Evolutionary conservation across 2,113 vertebrate species (phyloP).

Genomic region (Tenebrosternarchus preto): DNA sequence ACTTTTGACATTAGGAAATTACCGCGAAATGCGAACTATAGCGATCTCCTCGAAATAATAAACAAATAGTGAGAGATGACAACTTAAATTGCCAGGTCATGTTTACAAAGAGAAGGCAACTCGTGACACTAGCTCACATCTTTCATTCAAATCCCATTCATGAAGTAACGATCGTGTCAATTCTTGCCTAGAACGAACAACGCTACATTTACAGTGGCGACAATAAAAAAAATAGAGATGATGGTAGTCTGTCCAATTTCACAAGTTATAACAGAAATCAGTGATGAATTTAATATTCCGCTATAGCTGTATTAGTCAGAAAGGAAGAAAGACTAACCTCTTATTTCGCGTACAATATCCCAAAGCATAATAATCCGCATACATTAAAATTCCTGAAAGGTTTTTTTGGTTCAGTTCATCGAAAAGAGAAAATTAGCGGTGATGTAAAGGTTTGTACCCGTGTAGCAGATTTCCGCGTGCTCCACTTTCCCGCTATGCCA

Average conservation of each 20-base stretch:
- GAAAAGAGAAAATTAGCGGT: no score
- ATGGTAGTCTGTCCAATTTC: neutral
- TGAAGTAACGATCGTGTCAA: no score
- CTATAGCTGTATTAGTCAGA: no score
- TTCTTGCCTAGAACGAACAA: no score
- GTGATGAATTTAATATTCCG: neutral
- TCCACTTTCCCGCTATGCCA: no score
- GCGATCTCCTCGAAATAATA: neutral
- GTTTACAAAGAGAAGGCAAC: neutral
- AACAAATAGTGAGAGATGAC: neutral
- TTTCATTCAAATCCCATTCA: no score
- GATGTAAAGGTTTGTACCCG: slow-evolving; percentile 25
- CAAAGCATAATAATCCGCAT: slow-evolving; percentile 66
- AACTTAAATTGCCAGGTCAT: neutral
- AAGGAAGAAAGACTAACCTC: slow-evolving; percentile 68
- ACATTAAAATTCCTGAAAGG: slow-evolving; percentile 58
- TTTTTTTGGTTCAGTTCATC: neutral
- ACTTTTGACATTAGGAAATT: neutral
- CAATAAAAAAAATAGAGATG: no score
- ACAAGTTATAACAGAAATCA: neutral
- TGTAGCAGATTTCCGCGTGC: slow-evolving; percentile 52
- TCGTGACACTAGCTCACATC: no score
- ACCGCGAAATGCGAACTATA: neutral
- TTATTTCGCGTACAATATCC: slow-evolving; percentile 60
- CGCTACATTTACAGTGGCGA: no score